Evolutionary conservation across 2,797 vertebrate species (phyloP).

Genomic region (Spinibarbus caldwelli): DNA sequence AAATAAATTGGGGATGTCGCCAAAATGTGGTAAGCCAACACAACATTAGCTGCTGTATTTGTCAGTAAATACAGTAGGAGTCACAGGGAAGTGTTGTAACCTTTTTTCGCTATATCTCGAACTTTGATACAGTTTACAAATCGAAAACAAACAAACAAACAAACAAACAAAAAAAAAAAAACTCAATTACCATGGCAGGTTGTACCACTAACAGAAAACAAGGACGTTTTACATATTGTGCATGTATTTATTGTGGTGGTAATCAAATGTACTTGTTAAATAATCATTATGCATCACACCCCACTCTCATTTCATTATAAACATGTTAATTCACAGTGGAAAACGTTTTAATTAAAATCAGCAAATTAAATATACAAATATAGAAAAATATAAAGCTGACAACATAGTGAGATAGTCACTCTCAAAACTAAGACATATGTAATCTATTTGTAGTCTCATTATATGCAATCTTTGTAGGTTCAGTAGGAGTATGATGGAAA

Average conservation of each 20-base stretch:
- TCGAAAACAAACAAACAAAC: too few relatives aligned
- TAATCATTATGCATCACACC: not conserved
- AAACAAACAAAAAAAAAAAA: too few relatives aligned
- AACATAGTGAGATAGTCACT: not conserved
- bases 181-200: too few relatives aligned
- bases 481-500: too few relatives aligned
- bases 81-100: too few relatives aligned
- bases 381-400: not conserved
- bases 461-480: not conserved
- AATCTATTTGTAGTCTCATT: not conserved
- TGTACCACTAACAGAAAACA: not conserved
- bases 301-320: not conserved
- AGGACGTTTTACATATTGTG: not conserved
- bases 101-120: not conserved
- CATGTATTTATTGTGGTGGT: not conserved
- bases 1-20: too few relatives aligned
- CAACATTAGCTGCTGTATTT: not conserved
- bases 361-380: not conserved
- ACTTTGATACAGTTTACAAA: not conserved
- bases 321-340: not conserved
- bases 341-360: not conserved
- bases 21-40: not conserved
- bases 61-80: not conserved
- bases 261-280: not conserved
- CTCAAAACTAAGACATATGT: not conserved